Base-by-base conservation (phyloP, 1,140 invertebrate genomes). In the Pseudomyrmex cubaensis region DNA sequence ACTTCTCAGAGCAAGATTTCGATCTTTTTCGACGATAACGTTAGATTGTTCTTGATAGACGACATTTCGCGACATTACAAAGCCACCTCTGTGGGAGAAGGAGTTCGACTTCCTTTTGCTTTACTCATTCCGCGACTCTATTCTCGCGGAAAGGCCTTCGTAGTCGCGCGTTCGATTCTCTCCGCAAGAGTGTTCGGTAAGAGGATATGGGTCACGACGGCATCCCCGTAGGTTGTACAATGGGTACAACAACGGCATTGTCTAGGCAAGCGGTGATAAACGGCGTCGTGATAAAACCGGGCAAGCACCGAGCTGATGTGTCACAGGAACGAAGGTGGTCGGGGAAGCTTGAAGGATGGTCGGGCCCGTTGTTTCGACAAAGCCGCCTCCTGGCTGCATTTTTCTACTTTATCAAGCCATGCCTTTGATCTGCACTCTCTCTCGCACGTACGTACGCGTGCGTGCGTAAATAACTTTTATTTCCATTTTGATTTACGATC, bases 271-370 rank as follows among this genome's bases (percentile, higher is more conserved):
- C 87, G 82, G 90, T 92, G 91, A 92, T 91, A 91, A 92, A 92
- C 90, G 90, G 89, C 86, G 84, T 74, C 76, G 84, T 90, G 91
- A 91, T 92, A 91, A 91, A 92, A 92, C 89, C 90, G 88, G 84
- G 88, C 87, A 90, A 89, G 87, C 89, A 90, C 86, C 87, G 78
- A 84, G 70, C 85, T 86, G 86, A 86, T 83, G 82, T 82, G 87
- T 84, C 84, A 88, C 83, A 83, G 82, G 73, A 84, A 12, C n/a
- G 35, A 9, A 52, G 54, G 63, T 12, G 64, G 46, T 1, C 3
- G 62, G 35, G 64, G 56, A 44, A 50, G 78, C 83, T 91, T 91
- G 91, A 92, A 86, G 87, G 87, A 92, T 91, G 87, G 88, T 80
- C 78, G 77, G 48, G 61, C 78, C 59, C 78, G 86, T 89, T 89